phyloP scores from a whole-genome alignment of 2,888 invertebrate species.

The Trachelus iudaicus region DNA sequence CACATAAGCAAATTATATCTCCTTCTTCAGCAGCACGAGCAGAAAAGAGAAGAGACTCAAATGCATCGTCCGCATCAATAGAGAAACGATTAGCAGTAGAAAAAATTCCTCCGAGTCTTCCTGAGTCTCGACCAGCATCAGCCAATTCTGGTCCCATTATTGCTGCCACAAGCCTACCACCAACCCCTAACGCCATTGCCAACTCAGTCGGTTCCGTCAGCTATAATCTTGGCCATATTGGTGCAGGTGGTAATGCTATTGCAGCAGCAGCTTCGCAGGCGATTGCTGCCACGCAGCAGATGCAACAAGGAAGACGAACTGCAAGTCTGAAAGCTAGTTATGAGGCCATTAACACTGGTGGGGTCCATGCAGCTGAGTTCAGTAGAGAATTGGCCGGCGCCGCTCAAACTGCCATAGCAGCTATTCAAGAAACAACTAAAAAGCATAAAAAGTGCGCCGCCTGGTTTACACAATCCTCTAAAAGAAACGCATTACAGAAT shows the following conservation, averaged over 20 bases:
- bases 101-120: conserved; percentile 56
- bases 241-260: conserved; percentile 89
- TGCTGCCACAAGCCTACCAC: conserved; percentile 50
- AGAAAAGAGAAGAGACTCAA: conserved; percentile 82
- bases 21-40: conserved; percentile 67
- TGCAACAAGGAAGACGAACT: conserved; percentile 94
- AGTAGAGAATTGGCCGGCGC: conserved; percentile 79
- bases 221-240: conserved; percentile 83
- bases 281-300: conserved; percentile 94
- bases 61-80: conserved; percentile 67
- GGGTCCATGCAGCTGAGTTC: conserved; percentile 75
- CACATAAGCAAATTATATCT: conserved; percentile 2
- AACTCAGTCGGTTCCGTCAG: conserved; percentile 66
- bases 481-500: not conserved
- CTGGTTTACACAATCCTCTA: not conserved
- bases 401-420: conserved; percentile 78
- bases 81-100: conserved; percentile 68
- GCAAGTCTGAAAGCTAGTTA: conserved; percentile 95
- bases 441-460: conserved; percentile 72
- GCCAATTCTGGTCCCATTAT: conserved; percentile 60
- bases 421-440: conserved; percentile 74
- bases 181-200: conserved; percentile 53
- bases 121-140: conserved; percentile 60
- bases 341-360: conserved; percentile 84
- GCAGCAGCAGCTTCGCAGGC: conserved; percentile 96